phyloP scores from a whole-genome alignment of 2,113 vertebrate genomes.

The Ellobius talpinus region DNA sequence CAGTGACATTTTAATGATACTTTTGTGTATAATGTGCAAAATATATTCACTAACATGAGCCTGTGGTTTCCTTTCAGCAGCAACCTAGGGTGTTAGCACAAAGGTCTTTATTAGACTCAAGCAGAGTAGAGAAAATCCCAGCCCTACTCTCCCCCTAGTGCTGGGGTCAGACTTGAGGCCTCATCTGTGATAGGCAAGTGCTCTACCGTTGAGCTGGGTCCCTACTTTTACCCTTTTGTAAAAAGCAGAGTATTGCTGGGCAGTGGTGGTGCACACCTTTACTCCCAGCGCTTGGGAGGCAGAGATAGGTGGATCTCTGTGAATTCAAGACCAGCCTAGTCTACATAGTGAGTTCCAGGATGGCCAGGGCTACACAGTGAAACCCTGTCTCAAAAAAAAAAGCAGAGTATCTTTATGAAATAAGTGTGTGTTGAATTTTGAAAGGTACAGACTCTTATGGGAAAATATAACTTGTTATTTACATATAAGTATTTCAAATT shows the following conservation, averaged over 20 bases:
- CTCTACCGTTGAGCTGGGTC: background rate
- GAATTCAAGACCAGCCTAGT: background rate
- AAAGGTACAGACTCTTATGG: background rate
- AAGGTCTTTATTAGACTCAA: background rate
- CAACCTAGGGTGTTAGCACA: background rate
- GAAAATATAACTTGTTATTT: background rate
- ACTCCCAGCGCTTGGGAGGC: background rate
- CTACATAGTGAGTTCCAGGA: background rate
- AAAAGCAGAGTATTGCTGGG: background rate
- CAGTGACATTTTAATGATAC: background rate
- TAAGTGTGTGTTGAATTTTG: background rate
- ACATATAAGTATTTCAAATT: background rate
- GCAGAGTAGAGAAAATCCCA: background rate
- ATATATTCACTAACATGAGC: background rate
- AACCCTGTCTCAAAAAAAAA: background rate
- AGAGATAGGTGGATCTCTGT: background rate
- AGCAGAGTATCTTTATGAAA: background rate
- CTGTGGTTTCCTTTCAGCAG: conserved; percentile 9
- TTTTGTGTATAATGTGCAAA: background rate
- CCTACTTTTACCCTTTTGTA: background rate
- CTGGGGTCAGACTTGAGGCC: background rate
- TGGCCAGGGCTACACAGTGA: background rate
- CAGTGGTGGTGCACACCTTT: background rate
- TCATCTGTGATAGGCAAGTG: background rate
- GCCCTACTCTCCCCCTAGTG: background rate